Evolutionary conservation across 2,888 invertebrate genomes (phyloP).

Genomic region (Pachycephus smyrnensis): DNA sequence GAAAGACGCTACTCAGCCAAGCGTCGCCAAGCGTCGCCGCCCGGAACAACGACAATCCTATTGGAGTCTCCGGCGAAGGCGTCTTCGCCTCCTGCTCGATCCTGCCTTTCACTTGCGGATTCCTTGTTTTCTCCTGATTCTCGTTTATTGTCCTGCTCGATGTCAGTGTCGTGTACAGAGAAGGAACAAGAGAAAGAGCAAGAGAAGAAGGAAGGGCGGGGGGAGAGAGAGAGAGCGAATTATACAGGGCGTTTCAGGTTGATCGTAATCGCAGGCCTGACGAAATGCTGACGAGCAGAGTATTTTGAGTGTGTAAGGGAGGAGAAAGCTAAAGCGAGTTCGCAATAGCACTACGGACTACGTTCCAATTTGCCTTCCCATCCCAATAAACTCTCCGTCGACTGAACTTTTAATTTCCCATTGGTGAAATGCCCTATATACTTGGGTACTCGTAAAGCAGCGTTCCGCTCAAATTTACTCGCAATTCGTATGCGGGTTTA

Average conservation of each 20-base stretch:
- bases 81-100: slow-evolving; percentile 23
- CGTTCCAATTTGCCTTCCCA: neutral
- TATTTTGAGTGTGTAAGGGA: neutral
- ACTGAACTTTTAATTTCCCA: neutral
- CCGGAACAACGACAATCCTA: slow-evolving; percentile 3
- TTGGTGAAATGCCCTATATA: neutral
- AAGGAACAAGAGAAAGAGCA: slow-evolving; percentile 19
- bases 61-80: slow-evolving; percentile 18
- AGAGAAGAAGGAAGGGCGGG: neutral
- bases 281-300: slow-evolving; percentile 31
- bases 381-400: neutral
- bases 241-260: too few species aligned
- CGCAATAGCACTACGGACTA: neutral
- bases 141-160: slow-evolving; percentile 8
- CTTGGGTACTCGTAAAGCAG: slow-evolving; percentile 3
- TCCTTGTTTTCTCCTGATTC: slow-evolving; percentile 16
- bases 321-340: neutral
- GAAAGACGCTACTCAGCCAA: slow-evolving; percentile 25
- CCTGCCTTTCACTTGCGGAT: slow-evolving; percentile 26
- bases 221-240: slow-evolving; percentile 10
- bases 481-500: slow-evolving; percentile 30
- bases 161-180: slow-evolving; percentile 29
- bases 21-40: slow-evolving; percentile 1
- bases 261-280: slow-evolving; percentile 14
- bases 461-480: slow-evolving; percentile 4